Evolutionary conservation across 1,140 invertebrate species (phyloP), one percentile per base, ranked within the genome.

Genomic region (Drosophila azteca): DNA sequence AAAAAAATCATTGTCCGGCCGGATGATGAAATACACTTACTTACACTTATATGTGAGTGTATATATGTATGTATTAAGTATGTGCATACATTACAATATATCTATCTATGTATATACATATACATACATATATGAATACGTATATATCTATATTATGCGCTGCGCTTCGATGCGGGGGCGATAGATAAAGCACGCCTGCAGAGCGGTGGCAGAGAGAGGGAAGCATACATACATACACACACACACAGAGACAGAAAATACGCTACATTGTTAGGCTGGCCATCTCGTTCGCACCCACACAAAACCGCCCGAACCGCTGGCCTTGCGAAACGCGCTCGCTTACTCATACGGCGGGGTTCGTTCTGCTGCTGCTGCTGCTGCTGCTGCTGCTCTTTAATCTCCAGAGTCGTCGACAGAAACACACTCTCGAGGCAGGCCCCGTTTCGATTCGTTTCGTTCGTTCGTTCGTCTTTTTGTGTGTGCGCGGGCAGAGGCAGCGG

Each of bases 261-360:
- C 68, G 53, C 55, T 62, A 57, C 65, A 59, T 58, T 53, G 57
- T 39, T 77, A 57, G 67, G 69, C 77, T 75, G 58, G 64, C 55
- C 65, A 29, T 85, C 70, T 57, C 76, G 45, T 64, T 75, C 52
- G 43, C 71, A 83, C 75, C 60, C 57, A 22, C 65, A 61, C 11
- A 50, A 48, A 58, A 58, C 62, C 53, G 67, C 53, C 52, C 73
- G 53, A 78, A 65, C 66, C 48, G 43, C 73, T 80, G 82, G 82
- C 82, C 82, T 85, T 85, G 82, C 82, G 82, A 83, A 85, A 85
- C 82, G 82, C 54, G 78, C 82, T 85, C 81, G 82, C 77, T 85
- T 85, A 70, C 77, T 79, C 78, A 79, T 59, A 61, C 59, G 35
- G 17, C 17, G 35, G 35, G 35, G 35, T 39, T 39, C 26, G 48